Conservation (phyloP, 2,888 invertebrate species). For the Morinoia aosen region DNA sequence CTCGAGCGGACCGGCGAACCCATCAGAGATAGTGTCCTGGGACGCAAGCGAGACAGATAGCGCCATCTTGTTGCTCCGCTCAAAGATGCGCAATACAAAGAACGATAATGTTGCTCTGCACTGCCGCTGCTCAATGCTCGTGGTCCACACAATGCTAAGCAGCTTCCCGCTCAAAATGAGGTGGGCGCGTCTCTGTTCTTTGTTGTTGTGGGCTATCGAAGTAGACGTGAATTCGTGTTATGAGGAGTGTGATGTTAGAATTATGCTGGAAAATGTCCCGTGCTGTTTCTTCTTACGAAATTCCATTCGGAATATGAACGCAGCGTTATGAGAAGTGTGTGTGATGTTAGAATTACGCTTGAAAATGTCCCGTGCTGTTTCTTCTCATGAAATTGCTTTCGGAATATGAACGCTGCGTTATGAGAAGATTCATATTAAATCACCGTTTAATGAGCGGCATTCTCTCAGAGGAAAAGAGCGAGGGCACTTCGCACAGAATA, state of each 20-base stretch:
- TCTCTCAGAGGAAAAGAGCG: no score
- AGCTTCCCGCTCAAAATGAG: not conserved
- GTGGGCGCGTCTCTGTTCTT: not conserved
- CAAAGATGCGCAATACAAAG: constrained; percentile 25
- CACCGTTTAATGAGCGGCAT: not conserved
- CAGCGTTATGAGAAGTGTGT: not conserved
- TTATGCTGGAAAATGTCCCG: no score
- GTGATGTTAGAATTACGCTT: not conserved
- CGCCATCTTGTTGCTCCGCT: constrained; percentile 7
- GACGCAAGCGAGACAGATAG: constrained; percentile 19
- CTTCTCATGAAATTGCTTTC: not conserved
- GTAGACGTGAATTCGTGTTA: not conserved
- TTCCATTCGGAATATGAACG: not conserved
- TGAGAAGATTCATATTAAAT: not conserved
- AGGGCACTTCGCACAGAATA: not conserved
- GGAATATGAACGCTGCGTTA: not conserved
- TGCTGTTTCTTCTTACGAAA: not conserved
- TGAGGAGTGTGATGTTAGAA: not conserved
- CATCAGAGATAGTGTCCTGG: constrained; percentile 41
- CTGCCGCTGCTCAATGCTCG: not conserved
- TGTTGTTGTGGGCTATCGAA: not conserved
- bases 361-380: no score
- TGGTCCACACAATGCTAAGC: constrained; percentile 4
- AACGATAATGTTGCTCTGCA: constrained; percentile 21
- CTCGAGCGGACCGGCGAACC: not conserved